phyloP scores from a whole-genome alignment of 1,140 invertebrate genomes.

The Neotoxoptera formosana region DNA sequence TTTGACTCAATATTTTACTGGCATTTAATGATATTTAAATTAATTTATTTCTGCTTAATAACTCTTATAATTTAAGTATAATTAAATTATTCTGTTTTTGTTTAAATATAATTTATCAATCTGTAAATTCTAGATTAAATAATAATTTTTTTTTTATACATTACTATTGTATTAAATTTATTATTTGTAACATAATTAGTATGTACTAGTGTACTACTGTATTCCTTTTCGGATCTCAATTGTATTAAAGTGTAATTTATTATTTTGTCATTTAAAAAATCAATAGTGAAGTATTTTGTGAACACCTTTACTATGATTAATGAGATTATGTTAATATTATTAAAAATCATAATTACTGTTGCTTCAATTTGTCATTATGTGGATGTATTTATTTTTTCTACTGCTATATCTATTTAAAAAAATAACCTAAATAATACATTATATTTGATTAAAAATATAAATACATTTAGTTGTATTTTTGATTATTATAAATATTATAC shows the following conservation, averaged over 20 bases:
- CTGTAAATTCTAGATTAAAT: neutral
- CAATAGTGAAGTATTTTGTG: neutral
- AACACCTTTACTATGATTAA: neutral
- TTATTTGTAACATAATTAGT: neutral
- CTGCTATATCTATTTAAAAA: neutral
- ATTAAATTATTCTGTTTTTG: neutral
- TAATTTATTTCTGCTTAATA: neutral
- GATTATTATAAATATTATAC: too few species aligned
- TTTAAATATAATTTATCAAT: neutral
- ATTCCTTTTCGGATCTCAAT: conserved; percentile 24
- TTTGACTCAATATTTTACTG: too few species aligned
- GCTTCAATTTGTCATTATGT: neutral
- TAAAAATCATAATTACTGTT: neutral
- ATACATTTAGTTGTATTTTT: too few species aligned
- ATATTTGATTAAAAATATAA: too few species aligned
- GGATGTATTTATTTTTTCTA: neutral
- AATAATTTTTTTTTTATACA: neutral
- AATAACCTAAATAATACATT: neutral
- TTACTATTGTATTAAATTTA: neutral
- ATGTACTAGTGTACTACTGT: neutral
- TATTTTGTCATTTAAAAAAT: neutral
- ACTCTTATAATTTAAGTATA: neutral
- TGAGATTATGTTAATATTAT: neutral
- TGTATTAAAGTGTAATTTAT: conserved; percentile 7
- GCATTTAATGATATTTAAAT: neutral